Conservation (phyloP, 2,888 invertebrate genomes). For the Oxycera nigricornis region DNA sequence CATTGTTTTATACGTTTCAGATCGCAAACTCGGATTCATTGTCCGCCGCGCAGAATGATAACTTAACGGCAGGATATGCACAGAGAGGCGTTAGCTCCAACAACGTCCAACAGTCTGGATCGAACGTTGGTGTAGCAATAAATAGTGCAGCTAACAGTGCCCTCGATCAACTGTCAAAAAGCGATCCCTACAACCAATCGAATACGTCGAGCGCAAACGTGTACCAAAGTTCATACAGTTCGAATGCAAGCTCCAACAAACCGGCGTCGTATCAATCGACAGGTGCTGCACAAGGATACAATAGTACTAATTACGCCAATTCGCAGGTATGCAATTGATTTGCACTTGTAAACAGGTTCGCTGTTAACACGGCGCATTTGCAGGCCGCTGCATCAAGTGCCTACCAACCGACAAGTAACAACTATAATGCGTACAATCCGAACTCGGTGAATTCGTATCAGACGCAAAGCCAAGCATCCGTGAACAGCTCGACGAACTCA, state of each 20-base stretch:
- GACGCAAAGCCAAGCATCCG: conserved; percentile 52
- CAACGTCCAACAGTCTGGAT: conserved; percentile 53
- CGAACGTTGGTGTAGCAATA: conserved; percentile 50
- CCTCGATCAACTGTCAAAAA: conserved; percentile 60
- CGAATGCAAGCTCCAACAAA: conserved; percentile 54
- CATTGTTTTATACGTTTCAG: no score
- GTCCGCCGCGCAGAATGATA: conserved; percentile 53
- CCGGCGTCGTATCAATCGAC: conserved; percentile 58
- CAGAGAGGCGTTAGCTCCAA: conserved; percentile 52
- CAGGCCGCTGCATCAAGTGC: conserved; percentile 58
- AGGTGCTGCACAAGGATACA: conserved; percentile 58
- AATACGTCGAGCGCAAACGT: conserved; percentile 52
- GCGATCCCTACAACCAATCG: conserved; percentile 60
- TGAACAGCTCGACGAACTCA: conserved; percentile 44
- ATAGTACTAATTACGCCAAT: conserved; percentile 58
- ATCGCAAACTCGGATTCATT: conserved; percentile 45
- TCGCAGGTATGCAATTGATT: conserved; percentile 57
- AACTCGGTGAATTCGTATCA: conserved; percentile 61
- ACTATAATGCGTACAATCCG: conserved; percentile 60
- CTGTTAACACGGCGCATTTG: not conserved
- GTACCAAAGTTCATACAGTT: conserved; percentile 59
- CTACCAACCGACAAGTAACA: conserved; percentile 58
- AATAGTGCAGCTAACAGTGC: conserved; percentile 50
- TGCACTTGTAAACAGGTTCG: not conserved
- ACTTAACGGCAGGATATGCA: conserved; percentile 56